Conservation (phyloP, 1,140 invertebrate genomes). For the Pararge aegeria region DNA sequence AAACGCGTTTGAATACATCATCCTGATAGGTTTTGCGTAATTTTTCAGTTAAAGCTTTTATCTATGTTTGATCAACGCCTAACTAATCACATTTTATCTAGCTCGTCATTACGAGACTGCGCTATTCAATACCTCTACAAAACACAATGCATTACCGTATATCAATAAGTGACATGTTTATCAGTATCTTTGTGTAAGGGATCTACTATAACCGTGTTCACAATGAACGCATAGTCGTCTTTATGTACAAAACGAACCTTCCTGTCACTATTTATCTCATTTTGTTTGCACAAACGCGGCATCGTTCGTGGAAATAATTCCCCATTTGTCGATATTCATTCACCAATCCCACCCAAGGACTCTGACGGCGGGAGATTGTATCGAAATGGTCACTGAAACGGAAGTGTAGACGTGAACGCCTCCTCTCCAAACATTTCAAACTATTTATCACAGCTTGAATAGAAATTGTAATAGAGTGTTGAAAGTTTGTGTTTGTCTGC, state of each 20-base stretch:
- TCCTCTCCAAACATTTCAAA: background rate
- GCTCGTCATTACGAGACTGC: slow-evolving; percentile 20
- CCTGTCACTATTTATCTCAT: slow-evolving; percentile 46
- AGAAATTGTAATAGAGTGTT: slow-evolving; percentile 35
- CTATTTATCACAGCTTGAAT: background rate
- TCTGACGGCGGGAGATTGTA: slow-evolving; percentile 31
- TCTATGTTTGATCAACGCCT: slow-evolving; percentile 11
- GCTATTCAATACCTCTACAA: slow-evolving; percentile 23
- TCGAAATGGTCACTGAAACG: background rate
- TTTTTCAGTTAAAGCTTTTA: slow-evolving; percentile 16
- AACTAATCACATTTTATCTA: slow-evolving; percentile 20
- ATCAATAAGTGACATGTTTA: slow-evolving; percentile 48
- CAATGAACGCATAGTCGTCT: slow-evolving; percentile 39
- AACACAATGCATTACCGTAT: slow-evolving; percentile 39
- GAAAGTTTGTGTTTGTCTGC: slow-evolving; percentile 47
- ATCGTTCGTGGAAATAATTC: slow-evolving; percentile 58
- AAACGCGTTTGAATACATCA: too few species aligned
- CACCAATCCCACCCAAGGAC: slow-evolving; percentile 43
- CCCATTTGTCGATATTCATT: slow-evolving; percentile 61
- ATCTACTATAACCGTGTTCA: slow-evolving; percentile 32
- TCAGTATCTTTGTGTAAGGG: slow-evolving; percentile 27
- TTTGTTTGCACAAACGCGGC: slow-evolving; percentile 56
- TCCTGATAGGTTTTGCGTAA: slow-evolving; percentile 2
- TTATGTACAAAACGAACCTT: slow-evolving; percentile 46
- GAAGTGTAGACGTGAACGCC: background rate